Evolutionary conservation across 2,797 vertebrate species (phyloP).

Genomic region (Spea hammondii): DNA sequence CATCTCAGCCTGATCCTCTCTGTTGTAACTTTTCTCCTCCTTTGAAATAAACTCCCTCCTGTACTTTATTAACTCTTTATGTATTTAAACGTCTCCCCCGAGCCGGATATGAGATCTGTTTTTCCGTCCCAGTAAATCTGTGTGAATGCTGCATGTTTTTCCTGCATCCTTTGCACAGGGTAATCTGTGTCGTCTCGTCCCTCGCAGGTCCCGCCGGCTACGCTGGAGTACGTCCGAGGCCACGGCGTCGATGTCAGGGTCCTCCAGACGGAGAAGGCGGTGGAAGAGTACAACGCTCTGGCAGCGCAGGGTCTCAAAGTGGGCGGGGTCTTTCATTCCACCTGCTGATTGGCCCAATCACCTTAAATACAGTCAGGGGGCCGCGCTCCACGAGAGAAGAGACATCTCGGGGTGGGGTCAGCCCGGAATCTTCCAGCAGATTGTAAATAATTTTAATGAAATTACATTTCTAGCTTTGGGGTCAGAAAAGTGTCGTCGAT

Average conservation of each 20-base stretch:
- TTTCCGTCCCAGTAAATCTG: no score
- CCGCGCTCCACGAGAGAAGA: background rate
- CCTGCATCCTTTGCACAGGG: no score
- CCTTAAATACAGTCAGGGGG: background rate
- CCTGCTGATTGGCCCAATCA: constrained; percentile 71
- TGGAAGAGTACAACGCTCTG: constrained; percentile 84
- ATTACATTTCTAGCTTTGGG: no score
- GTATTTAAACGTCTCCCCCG: no score
- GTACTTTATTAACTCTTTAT: no score
- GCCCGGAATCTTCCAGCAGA: background rate
- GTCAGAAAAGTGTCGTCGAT: no score
- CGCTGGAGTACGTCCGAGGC: constrained; percentile 80
- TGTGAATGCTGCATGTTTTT: no score
- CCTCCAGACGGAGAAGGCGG: constrained; percentile 84
- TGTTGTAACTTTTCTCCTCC: no score
- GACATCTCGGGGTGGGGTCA: background rate
- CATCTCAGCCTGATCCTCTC: no score
- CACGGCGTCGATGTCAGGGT: constrained; percentile 78
- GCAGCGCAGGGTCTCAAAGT: constrained; percentile 76
- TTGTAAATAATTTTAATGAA: no score
- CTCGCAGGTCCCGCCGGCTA: constrained; percentile 79
- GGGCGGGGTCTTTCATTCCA: constrained; percentile 92
- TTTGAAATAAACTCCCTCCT: no score
- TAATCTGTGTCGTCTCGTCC: background rate
- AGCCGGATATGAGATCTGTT: no score